phyloP scores from a whole-genome alignment of 2,888 invertebrate species.

The Tubulanus polymorphus region DNA sequence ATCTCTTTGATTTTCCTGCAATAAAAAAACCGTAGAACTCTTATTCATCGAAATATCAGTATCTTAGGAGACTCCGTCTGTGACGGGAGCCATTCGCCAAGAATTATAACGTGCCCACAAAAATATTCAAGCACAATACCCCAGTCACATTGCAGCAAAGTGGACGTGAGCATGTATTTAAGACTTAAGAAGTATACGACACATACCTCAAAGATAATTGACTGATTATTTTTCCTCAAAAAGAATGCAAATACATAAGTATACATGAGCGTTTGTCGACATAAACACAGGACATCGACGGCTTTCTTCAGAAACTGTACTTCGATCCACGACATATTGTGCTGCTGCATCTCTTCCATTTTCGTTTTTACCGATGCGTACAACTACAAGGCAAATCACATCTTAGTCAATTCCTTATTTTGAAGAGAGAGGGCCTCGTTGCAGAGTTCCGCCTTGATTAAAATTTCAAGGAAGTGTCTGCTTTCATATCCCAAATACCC shows the following conservation, averaged over 20 bases:
- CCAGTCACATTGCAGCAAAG: not conserved
- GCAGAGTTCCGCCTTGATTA: no score
- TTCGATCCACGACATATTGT: conserved; percentile 99
- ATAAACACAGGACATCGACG: conserved; percentile 73
- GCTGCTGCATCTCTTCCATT: conserved; percentile 99
- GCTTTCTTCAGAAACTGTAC: conserved; percentile 98
- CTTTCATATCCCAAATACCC: no score
- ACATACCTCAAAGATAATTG: conserved; percentile 86
- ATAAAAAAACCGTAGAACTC: conserved; percentile 3
- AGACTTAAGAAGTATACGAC: not conserved
- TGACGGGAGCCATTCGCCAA: no score
- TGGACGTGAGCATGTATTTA: not conserved
- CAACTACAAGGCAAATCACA: conserved; percentile 58
- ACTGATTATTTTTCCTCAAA: conserved; percentile 95
- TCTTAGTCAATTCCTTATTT: no score
- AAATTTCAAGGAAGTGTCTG: no score
- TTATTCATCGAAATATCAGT: no score
- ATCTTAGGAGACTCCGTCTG: no score
- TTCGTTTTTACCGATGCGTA: conserved; percentile 94
- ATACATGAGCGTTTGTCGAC: conserved; percentile 97
- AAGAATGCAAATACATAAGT: conserved; percentile 99
- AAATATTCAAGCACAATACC: not conserved
- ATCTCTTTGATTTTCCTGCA: conserved; percentile 90
- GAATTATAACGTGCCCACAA: no score
- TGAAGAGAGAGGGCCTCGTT: no score